Percentiles rank a stretch among this genome's conserved stretches.
phyloP scores from a whole-genome alignment of 2,797 vertebrate species.

The Corythornis leucogaster region DNA sequence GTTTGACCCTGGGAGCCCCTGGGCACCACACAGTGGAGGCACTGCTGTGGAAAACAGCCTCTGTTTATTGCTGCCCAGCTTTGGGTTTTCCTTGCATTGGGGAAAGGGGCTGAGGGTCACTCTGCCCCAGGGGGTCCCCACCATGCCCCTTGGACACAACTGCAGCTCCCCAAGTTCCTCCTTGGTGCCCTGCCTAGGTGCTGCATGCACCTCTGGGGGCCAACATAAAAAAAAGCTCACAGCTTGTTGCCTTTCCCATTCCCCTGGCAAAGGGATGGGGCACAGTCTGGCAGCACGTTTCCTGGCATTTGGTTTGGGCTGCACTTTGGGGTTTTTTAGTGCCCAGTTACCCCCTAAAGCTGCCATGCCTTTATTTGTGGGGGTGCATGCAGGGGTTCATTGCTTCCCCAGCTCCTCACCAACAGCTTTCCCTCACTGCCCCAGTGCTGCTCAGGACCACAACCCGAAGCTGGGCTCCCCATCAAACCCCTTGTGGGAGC shows the following conservation, averaged over 20 bases:
- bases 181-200: neutral
- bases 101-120: neutral
- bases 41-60: rapidly evolving
- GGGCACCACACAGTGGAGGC: neutral
- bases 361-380: neutral
- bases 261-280: too few relatives aligned
- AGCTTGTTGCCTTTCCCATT: neutral
- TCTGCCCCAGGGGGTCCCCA: neutral
- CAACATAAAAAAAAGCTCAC: too few relatives aligned
- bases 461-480: neutral
- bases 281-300: neutral
- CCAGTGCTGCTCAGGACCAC: rapidly evolving
- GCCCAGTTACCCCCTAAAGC: neutral
- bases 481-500: neutral
- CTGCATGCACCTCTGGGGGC: neutral
- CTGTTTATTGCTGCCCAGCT: neutral
- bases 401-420: neutral
- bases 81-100: neutral
- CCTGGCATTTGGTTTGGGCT: neutral
- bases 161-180: neutral
- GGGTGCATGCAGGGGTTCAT: neutral
- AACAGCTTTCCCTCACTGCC: neutral
- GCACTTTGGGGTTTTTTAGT: neutral
- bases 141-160: too few relatives aligned
- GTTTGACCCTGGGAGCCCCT: rapidly evolving